Conservation (phyloP, 2,888 invertebrate species). For the Pachymerium ferrugineum region DNA sequence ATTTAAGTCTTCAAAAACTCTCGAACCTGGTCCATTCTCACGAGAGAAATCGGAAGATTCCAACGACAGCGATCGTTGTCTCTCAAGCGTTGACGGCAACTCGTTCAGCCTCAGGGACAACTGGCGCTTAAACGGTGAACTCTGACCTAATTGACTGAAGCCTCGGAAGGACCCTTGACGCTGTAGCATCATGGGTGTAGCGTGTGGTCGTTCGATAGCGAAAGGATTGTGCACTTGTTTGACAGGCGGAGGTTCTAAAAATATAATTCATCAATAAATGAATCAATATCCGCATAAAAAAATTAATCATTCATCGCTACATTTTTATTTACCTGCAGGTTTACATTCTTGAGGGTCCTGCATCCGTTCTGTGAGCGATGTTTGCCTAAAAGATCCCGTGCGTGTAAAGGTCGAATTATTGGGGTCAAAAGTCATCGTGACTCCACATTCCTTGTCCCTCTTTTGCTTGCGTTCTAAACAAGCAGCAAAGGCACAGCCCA, state of each 20-base stretch:
- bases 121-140: slow-evolving; percentile 91
- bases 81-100: slow-evolving; percentile 88
- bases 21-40: slow-evolving; percentile 36
- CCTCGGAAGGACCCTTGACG: slow-evolving; percentile 93
- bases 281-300: background rate
- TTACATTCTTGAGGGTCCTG: slow-evolving; percentile 59
- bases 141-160: slow-evolving; percentile 69
- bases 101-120: slow-evolving; percentile 91
- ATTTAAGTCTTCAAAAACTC: background rate
- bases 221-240: slow-evolving; percentile 71
- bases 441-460: slow-evolving; percentile 91
- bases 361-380: slow-evolving; percentile 70
- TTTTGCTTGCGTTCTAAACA: slow-evolving; percentile 96
- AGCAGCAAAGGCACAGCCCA: slow-evolving; percentile 98
- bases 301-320: background rate
- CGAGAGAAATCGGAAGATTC: slow-evolving; percentile 36
- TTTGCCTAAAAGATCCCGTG: slow-evolving; percentile 85
- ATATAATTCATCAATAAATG: background rate
- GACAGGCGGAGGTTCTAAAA: slow-evolving; percentile 30
- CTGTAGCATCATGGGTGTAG: slow-evolving; percentile 87
- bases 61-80: slow-evolving; percentile 47
- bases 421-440: slow-evolving; percentile 85
- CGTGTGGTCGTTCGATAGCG: slow-evolving; percentile 92
- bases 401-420: slow-evolving; percentile 87
- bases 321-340: slow-evolving; percentile 44